Base-by-base conservation (phyloP, 2,888 invertebrate genomes). In the Tenthredo notha region DNA sequence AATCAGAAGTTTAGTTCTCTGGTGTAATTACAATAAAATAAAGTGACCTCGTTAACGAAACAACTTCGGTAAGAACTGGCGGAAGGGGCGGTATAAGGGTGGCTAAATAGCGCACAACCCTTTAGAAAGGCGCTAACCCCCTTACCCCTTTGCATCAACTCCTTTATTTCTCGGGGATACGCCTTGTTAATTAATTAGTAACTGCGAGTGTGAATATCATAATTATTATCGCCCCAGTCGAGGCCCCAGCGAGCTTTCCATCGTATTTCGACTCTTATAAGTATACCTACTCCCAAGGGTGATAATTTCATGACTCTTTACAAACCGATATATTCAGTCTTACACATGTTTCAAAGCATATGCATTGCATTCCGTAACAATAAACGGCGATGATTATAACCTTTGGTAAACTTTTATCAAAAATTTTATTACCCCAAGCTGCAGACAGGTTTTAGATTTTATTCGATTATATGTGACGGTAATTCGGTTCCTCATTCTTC, bases 151-250 rank as follows among this genome's bases (percentile, higher is more conserved):
- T 9, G 37, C 54, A 33, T 21, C 72, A 80, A 85, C 86, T 86
- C 75, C 86, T 85, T 84, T 84, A 86, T 86, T 87, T 86, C 75
- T 87, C 84, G 85, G 85, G 87, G 87, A 91, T 88, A 88, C 89
- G 89, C 89, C 90, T 89, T 89, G 91, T 90, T 92, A 91, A 92
- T 92, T 89, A 90, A 87, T 87, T 88, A 88, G 89, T 90, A 88
- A 86, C 85, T 89, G 88, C 88, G 87, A 90, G 86, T 88, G 88
- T 86, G 90, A 91, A 91, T 92, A 91, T 91, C 89, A 89, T 91
- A 91, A 90, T 92, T 92, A 90, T 91, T 91, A 92, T 89, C 86
- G 84, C 74, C 58, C 84, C 70, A 33, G 47, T 21, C 84, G 70
- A 84, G 37, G 47, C 50, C 84, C 67, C 84, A 72, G 84, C 50